Base-by-base conservation (phyloP, 2,888 invertebrate species). In the Stenchaetothrips biformis region DNA sequence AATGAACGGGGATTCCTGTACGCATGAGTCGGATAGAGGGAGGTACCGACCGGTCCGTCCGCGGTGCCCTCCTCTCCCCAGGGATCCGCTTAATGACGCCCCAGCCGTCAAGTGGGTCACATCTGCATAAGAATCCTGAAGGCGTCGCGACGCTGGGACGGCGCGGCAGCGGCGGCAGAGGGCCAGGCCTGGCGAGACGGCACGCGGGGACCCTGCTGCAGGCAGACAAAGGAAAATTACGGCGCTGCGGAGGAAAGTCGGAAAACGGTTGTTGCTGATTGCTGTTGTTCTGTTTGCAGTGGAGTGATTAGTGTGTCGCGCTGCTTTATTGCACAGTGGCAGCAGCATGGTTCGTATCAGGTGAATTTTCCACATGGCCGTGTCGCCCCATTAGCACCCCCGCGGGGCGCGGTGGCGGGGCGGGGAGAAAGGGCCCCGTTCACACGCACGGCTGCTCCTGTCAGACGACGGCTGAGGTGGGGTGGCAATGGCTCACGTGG, bases 121-220 rank as follows among this genome's bases (percentile, higher is more conserved):
- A 74, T 74, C 67, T 74, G 67, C 67, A 74, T 74, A 74, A 74
- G 67, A 74, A 74, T 74, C 67, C 67, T 74, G 67, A 74, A 37
- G 37, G 37, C 37, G 37, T 1, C 37, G 37, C 37, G 37, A 37
- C 37, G 37, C 37, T 37, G 37, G 2, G 37, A 37, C 37, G 37
- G 37, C 2, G 37, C 37, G 37, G 37, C 37, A 1, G 37, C n/a
- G 37, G 37, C 37, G n/a, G n/a, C n/a, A n/a, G n/a, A n/a, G n/a
- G n/a, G n/a, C n/a, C n/a, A n/a, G n/a, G n/a, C n/a, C n/a, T n/a
- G n/a, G n/a, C n/a, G n/a, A n/a, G n/a, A n/a, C n/a, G n/a, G n/a
- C n/a, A n/a, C n/a, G n/a, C n/a, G n/a, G n/a, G n/a, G n/a, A n/a
- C 37, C 37, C 37, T 4, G 37, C n/a, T 37, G 37, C 37, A 37